These are phyloP conservation scores for Odontothrips loti DNA, from an alignment of 2,888 invertebrate genomes.

Conservation along the genomic window DNA sequence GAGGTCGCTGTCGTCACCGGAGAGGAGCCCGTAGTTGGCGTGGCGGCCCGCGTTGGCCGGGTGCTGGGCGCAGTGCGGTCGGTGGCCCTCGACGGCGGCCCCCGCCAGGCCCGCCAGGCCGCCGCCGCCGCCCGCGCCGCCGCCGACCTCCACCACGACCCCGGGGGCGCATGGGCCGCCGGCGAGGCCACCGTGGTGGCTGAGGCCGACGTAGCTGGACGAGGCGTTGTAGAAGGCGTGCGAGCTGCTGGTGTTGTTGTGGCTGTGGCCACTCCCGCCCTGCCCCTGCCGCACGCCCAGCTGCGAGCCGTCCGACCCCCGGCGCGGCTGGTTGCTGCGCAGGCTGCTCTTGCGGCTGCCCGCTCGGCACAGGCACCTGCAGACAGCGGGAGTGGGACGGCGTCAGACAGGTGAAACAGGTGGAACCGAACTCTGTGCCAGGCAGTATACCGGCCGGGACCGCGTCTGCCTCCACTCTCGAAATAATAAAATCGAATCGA, in stretches of 20 bases:
- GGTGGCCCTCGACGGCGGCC: conserved; percentile 34
- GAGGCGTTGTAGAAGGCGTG: background rate
- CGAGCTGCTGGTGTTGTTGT: conserved; percentile 33
- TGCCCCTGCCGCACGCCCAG: conserved; percentile 47
- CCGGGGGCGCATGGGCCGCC: background rate
- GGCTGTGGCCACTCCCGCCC: no score
- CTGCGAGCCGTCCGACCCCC: conserved; percentile 43
- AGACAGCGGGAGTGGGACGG: background rate
- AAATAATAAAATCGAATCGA: no score
- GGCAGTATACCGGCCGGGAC: no score
- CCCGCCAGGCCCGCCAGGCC: conserved; percentile 36
- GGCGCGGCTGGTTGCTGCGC: conserved; percentile 32
- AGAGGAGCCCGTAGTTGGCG: conserved; percentile 26
- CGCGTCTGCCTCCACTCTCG: no score
- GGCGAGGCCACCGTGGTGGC: background rate
- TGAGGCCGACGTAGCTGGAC: background rate
- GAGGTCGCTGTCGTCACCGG: conserved; percentile 39
- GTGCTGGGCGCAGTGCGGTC: conserved; percentile 33
- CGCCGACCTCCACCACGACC: background rate
- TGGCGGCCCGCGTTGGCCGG: conserved; percentile 33
- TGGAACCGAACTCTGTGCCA: no score
- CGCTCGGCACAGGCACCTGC: conserved; percentile 32
- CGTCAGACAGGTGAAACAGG: no score
- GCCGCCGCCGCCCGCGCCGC: background rate
- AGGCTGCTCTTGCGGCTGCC: conserved; percentile 26